Evolutionary conservation across 2,888 invertebrate genomes (phyloP), one percentile per base, ranked within the genome.

Genomic region (Polydrusus tereticollis): DNA sequence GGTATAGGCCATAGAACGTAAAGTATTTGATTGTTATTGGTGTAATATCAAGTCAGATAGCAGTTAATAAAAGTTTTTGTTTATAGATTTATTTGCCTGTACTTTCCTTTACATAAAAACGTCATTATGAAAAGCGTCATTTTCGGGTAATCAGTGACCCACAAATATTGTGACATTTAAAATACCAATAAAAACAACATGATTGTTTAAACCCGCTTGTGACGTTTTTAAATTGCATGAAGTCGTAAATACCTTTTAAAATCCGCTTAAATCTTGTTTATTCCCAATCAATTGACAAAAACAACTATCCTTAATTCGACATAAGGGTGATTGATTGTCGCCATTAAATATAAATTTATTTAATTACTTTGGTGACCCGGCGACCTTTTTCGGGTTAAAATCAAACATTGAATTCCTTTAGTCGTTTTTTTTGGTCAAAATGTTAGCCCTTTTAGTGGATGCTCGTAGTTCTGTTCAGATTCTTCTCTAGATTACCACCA

Each of bases 211-310:
- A 45, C 18, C 45, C 20, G 41, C 45, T 21, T 20, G 10, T 50
- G 50, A 50, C 50, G 50, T 50, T 23, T 50, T 50, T 50, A 23
- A 21, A 52, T 29, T 26, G 29, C 52, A 52, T n/a, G 16, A 52
- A 29, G n/a, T 52, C 52, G 20, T 29, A 52, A 52, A 29, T 52
- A 29, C 26, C 20, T 50, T 52, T 16, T 10, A 1, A 52, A 29
- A 23, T 52, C 52, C 29, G 7, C 52, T 4, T 29, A 52, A 29
- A 29, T 29, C 29, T 52, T 52, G 29, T 26, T 52, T 14, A 52
- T 47, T 20, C n/a, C 47, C 21, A 41, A 26, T 26, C 7, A 3
- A 16, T 41, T 41, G 41, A 41, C 4, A 41, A 41, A 41, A 41
- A 41, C 41, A 41, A 41, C 16, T 41, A 41, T 41, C 16, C 14